Evolutionary conservation across 1,140 invertebrate species (phyloP).

Genomic region (Zaprionus davidi): DNA sequence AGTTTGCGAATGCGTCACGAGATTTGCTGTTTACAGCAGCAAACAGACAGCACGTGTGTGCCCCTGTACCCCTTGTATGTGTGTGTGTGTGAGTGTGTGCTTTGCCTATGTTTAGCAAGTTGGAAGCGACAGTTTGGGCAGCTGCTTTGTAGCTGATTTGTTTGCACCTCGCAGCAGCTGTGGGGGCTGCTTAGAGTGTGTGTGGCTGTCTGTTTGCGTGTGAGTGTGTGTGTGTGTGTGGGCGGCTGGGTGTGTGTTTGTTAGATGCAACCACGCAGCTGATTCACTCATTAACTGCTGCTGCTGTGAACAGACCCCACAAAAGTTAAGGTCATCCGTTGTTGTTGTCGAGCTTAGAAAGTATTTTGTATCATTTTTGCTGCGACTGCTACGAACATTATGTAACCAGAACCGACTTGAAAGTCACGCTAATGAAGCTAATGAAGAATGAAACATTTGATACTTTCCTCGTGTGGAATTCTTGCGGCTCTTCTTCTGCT

Average conservation of each 20-base stretch:
- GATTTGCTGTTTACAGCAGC: constrained; percentile 46
- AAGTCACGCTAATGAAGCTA: constrained; percentile 72
- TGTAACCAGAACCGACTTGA: constrained; percentile 73
- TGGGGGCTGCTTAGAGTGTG: constrained; percentile 19
- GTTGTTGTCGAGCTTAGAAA: constrained; percentile 50
- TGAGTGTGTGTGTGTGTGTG: constrained; percentile 10
- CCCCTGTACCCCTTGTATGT: not conserved
- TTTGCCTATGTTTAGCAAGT: constrained; percentile 39
- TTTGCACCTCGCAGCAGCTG: constrained; percentile 41
- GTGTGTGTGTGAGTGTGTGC: constrained; percentile 3
- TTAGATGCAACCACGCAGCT: constrained; percentile 36
- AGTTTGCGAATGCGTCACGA: constrained; percentile 70
- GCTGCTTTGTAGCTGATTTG: constrained; percentile 47
- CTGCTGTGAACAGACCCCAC: constrained; percentile 10
- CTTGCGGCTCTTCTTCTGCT: constrained; percentile 3
- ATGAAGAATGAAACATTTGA: constrained; percentile 30
- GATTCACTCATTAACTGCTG: constrained; percentile 7
- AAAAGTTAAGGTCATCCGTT: constrained; percentile 52
- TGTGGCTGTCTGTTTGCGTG: constrained; percentile 13
- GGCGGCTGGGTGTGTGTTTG: not conserved
- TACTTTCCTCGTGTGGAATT: constrained; percentile 36
- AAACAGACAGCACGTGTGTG: constrained; percentile 48
- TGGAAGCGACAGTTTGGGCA: constrained; percentile 21
- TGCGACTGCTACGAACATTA: constrained; percentile 46
- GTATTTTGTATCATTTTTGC: constrained; percentile 60